Percentiles rank a stretch among this genome's conserved stretches.
These are phyloP conservation scores for Helicolenus hilgendorfi DNA, from an alignment of 2,797 vertebrate species.

Conservation along the genomic window DNA sequence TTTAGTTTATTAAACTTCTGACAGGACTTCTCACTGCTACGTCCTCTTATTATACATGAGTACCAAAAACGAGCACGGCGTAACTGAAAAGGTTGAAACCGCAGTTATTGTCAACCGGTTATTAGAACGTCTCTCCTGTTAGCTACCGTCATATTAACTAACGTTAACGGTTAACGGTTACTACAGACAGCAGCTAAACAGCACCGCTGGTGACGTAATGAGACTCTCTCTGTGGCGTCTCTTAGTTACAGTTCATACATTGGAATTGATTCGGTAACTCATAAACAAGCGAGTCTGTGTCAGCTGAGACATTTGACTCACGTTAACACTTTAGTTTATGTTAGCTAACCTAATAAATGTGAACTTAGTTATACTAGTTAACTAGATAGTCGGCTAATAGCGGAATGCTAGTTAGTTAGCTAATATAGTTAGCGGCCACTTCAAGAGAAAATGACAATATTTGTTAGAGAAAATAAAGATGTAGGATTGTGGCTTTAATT, in stretches of 20 bases:
- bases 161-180: neutral
- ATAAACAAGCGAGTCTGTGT: neutral
- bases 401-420: neutral
- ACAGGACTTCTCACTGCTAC: neutral
- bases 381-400: neutral
- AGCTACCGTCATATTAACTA: neutral
- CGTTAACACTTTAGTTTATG: neutral
- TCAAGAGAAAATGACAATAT: neutral
- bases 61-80: neutral
- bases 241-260: neutral
- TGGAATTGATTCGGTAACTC: neutral
- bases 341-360: neutral
- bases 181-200: neutral
- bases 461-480: neutral
- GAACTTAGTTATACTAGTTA: neutral
- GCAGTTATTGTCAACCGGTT: neutral
- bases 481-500: neutral
- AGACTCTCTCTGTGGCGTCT: neutral
- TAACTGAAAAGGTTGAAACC: neutral
- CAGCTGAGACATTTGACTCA: too few relatives aligned
- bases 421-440: neutral
- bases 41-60: neutral
- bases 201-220: neutral
- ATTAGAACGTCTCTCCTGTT: neutral
- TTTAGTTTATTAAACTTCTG: neutral